These are phyloP conservation scores for Calonectris borealis DNA, from an alignment of 2,113 vertebrate genomes.

Conservation along the genomic window DNA sequence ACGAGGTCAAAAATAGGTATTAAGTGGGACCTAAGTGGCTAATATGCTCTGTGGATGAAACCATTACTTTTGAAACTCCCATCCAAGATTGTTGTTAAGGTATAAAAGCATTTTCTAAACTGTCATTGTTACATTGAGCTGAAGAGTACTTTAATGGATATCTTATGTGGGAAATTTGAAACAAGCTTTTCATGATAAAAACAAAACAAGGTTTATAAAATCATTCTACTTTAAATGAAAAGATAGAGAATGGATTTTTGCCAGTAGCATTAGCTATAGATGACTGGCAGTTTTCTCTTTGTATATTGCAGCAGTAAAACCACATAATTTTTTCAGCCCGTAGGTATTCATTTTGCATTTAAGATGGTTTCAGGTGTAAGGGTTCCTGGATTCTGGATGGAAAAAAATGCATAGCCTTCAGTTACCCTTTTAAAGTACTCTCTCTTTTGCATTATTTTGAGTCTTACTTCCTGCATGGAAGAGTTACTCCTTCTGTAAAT, in stretches of 20 bases:
- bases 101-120: conserved; percentile 30
- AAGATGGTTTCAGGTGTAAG: conserved; percentile 11
- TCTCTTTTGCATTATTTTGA: background rate
- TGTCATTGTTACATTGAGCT: background rate
- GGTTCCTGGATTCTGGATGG: background rate
- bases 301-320: background rate
- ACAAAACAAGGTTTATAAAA: background rate
- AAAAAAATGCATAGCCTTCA: background rate
- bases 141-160: conserved; percentile 5
- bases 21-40: background rate
- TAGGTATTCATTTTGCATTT: background rate
- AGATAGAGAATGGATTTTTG: background rate
- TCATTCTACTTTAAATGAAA: background rate
- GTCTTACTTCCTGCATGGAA: background rate
- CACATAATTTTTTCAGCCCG: background rate
- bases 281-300: background rate
- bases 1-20: background rate
- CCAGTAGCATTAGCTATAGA: background rate
- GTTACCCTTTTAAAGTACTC: background rate
- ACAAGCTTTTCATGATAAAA: background rate
- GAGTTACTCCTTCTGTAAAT: background rate
- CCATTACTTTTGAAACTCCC: background rate
- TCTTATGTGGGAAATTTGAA: background rate
- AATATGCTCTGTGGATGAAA: background rate
- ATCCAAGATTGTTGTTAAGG: background rate